Evolutionary conservation across 2,888 invertebrate species (phyloP), one percentile per base, ranked within the genome.

Genomic region (Trachelus iudaicus): DNA sequence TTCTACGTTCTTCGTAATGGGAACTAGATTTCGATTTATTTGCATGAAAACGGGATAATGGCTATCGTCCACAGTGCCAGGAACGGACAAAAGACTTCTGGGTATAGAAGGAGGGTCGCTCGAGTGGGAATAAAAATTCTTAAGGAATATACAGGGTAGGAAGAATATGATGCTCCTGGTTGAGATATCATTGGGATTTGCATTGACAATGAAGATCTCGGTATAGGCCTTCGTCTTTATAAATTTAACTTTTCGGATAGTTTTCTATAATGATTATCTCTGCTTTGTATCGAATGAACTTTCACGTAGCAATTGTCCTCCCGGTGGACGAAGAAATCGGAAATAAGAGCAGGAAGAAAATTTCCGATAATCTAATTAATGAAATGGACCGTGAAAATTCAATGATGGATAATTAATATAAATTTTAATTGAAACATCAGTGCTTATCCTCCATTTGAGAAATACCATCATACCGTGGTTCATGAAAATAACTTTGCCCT

Each of bases 331-430:
- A 77, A 69, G 34, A 71, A 69, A 9, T 23, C 23, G 56, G 56
- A 56, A 56, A 56, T 56, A 56, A 23, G 23, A 15, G 75, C 56
- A 76, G 68, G 37, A 33, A 37, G 69, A 69, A 73, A 79, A 77
- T 76, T 73, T 77, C 34, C 71, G 69, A 79, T 76, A 79, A 77
- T 82, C 79, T 77, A 77, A 82, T 81, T 81, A 77, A 78, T 30
- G 69, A 56, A 56, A 9, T 56, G 9, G 6, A 23, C 56, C 23
- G 23, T 9, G 56, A 23, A 56, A 56, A 56, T 56, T 75, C 73
- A 71, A 68, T 34, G 71, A 78, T 73, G 68, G 69, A 76, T 76
- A 79, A 76, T 79, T 80, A 75, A 75, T 78, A 75, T 73, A 56
- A 56, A 23, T 23, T 23, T 9, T 56, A 23, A 56, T 56, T 23